Evolutionary conservation across 2,888 invertebrate species (phyloP).

Genomic region (Phragmatobia fuliginosa): DNA sequence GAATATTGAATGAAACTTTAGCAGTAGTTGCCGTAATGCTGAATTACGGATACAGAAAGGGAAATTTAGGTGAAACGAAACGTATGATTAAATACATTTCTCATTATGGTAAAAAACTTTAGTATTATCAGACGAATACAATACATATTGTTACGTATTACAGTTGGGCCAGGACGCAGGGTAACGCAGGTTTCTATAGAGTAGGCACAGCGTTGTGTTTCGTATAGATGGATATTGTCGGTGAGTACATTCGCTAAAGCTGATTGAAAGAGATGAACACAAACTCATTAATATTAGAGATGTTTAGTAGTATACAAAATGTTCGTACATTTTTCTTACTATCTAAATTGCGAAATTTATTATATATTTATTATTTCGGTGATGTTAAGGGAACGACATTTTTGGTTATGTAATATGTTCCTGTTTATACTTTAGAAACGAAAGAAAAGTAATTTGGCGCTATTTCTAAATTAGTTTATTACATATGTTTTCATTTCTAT

Average conservation of each 20-base stretch:
- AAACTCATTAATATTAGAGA: background rate
- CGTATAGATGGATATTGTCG: background rate
- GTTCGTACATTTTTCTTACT: background rate
- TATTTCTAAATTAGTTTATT: no score
- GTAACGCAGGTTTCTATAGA: background rate
- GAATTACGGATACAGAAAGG: constrained; percentile 13
- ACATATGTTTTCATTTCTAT: no score
- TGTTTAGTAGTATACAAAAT: background rate
- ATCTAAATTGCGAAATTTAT: background rate
- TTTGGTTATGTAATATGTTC: no score
- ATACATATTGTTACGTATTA: background rate
- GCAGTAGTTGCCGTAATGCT: constrained; percentile 12
- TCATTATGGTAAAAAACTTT: background rate
- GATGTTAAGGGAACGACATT: no score
- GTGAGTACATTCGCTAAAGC: background rate
- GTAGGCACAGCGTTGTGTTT: background rate
- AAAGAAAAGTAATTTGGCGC: no score
- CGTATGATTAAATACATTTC: background rate
- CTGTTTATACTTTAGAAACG: no score
- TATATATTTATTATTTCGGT: background rate
- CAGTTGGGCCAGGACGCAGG: background rate
- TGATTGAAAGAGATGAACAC: background rate
- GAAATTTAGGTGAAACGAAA: constrained; percentile 13
- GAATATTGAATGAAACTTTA: constrained; percentile 4
- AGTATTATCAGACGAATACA: background rate